phyloP scores from a whole-genome alignment of 1,140 invertebrate species.

The Holcopasites calliopsidis region DNA sequence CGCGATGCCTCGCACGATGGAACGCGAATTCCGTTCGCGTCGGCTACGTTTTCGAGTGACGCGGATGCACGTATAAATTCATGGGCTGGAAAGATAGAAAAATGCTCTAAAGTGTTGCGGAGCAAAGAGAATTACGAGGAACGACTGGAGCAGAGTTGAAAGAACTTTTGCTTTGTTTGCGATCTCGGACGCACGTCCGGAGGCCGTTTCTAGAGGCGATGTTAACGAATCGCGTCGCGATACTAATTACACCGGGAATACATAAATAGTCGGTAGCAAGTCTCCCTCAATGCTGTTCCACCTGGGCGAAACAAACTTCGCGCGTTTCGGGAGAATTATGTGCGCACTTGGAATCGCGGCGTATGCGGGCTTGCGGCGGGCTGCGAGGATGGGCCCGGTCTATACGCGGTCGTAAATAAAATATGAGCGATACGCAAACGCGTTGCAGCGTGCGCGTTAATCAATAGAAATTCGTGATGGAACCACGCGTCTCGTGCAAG shows the following conservation, averaged over 20 bases:
- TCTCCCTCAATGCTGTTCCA: slow-evolving; percentile 8
- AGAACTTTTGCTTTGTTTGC: no score
- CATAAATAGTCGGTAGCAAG: slow-evolving; percentile 43
- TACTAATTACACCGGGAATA: slow-evolving; percentile 53
- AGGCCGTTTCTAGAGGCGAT: slow-evolving; percentile 3
- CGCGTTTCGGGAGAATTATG: slow-evolving; percentile 43
- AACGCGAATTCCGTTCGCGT: neutral
- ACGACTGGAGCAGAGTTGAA: no score
- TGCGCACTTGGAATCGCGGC: slow-evolving; percentile 19
- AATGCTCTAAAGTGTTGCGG: no score
- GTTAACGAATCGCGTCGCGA: slow-evolving; percentile 45
- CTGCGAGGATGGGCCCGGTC: no score
- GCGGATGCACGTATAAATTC: no score
- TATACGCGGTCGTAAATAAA: slow-evolving; percentile 22
- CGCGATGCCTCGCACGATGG: neutral
- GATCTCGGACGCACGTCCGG: slow-evolving; percentile 18
- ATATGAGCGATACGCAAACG: slow-evolving; percentile 46
- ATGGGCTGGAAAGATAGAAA: no score
- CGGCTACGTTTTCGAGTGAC: no score
- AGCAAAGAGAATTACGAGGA: no score
- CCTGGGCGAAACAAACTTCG: slow-evolving; percentile 31
- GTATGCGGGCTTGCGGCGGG: slow-evolving; percentile 1
- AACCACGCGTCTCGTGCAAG: neutral
- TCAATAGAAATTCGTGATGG: slow-evolving; percentile 31
- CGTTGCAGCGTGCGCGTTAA: slow-evolving; percentile 24